Base-by-base conservation (phyloP, 2,888 invertebrate species). In the Archips crataeganus region DNA sequence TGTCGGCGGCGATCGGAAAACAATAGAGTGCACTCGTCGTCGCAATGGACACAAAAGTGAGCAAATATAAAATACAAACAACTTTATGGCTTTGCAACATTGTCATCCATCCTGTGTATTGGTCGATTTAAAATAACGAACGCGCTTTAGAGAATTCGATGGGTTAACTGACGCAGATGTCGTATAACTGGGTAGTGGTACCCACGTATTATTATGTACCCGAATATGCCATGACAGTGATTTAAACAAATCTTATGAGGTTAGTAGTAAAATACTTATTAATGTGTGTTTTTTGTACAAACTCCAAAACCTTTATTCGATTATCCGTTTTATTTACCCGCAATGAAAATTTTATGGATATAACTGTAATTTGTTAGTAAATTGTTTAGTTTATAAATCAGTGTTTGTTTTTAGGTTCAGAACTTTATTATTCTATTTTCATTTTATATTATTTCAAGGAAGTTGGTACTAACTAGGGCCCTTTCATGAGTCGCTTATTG, bases 11-110 rank as follows among this genome's bases (percentile, higher is more conserved):
- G 84, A 87, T 89, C 84, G 86, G 87, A 85, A 89, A 90, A 90
- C 91, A 90, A 91, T 88, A 88, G 86, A 88, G 85, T 84, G 86
- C 87, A 89, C 83, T 85, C 83, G 81, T 85, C 82, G 81, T 81
- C 77, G 77, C 78, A 82, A 83, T 82, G 81, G 79, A 79, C 78
- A 82, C 81, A 78, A 83, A 84, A 86, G 83, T 80, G 79, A 76
- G 78, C 68, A 81, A 83, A 85, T 82, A 85, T 83, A 81, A 85
- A 81, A 84, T 85, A 81, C 79, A 80, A 79, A 76, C 77, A 77
- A 84, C 79, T 84, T 85, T 82, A 84, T 84, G 81, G 82, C 81
- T 79, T 81, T 77, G 77, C 80, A 77, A 81, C 79, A 80, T 77
- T 82, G 81, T 81, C 70, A 75, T 78, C 67, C 74, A 78, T 77